Evolutionary conservation across 2,888 invertebrate genomes (phyloP).

Genomic region (Germaria angustata): DNA sequence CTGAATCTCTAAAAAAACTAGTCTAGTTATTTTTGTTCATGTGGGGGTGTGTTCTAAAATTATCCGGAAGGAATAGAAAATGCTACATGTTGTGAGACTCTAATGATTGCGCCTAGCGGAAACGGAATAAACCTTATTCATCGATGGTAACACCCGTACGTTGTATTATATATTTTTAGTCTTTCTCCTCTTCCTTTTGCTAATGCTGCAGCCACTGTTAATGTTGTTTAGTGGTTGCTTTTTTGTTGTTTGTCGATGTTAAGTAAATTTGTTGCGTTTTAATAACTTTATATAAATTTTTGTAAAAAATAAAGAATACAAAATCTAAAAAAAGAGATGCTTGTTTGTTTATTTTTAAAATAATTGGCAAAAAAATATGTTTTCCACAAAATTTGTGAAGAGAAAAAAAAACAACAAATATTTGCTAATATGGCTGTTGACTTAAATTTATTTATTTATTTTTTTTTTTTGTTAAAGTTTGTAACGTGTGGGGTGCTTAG

Average conservation of each 20-base stretch:
- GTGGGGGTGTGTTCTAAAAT: neutral
- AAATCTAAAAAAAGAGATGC: neutral
- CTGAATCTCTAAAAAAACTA: conserved; percentile 15
- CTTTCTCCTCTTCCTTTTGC: neutral
- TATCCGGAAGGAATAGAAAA: conserved; percentile 24
- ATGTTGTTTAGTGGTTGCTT: neutral
- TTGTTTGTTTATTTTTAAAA: neutral
- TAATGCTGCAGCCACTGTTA: neutral
- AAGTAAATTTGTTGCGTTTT: conserved; percentile 9
- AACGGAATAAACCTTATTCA: conserved; percentile 64
- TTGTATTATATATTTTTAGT: conserved; percentile 6
- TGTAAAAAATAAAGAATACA: neutral
- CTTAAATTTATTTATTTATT: neutral
- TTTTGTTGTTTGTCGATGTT: neutral
- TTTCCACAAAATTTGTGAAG: neutral
- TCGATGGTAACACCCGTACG: conserved; percentile 4
- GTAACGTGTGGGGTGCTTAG: neutral
- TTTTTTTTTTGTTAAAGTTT: neutral
- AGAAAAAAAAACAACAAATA: neutral
- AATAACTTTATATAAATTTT: conserved; percentile 18
- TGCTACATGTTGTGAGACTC: conserved; percentile 5
- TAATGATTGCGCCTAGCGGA: conserved; percentile 63
- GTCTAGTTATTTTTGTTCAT: neutral
- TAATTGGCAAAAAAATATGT: neutral
- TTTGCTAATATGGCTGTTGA: conserved; percentile 7